Evolutionary conservation across 2,888 invertebrate genomes (phyloP).

Genomic region (Serripes groenlandicus): DNA sequence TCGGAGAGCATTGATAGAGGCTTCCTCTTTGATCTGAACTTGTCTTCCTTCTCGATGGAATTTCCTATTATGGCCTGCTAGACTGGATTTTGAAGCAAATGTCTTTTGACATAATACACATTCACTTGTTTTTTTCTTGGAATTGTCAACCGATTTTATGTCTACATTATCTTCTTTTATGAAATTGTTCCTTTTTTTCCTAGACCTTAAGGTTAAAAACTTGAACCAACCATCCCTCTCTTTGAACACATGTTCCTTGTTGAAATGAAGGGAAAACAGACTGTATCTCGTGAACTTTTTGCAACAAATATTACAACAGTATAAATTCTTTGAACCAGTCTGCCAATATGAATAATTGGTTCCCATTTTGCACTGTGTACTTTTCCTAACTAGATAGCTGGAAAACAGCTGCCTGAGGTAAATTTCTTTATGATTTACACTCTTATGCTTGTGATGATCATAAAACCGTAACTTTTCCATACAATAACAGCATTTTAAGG

Average conservation of each 20-base stretch:
- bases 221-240: neutral
- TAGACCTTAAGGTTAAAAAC: neutral
- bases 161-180: neutral
- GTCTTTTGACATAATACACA: conserved; percentile 31
- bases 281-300: conserved; percentile 22
- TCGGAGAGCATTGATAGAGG: neutral
- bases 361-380: neutral
- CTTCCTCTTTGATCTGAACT: neutral
- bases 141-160: neutral
- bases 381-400: neutral
- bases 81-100: conserved; percentile 12
- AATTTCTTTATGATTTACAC: neutral
- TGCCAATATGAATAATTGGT: neutral
- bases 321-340: neutral
- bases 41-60: conserved; percentile 8
- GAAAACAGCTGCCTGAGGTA: conserved; percentile 7
- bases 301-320: conserved; percentile 15
- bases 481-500: neutral
- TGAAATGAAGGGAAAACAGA: conserved; percentile 14
- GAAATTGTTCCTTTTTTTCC: neutral
- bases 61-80: conserved; percentile 23
- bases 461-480: neutral
- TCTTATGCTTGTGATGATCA: neutral
- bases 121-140: neutral
- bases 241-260: neutral